Evolutionary conservation across 2,797 vertebrate genomes (phyloP), one percentile per base, ranked within the genome.

Genomic region (Linurgus olivaceus): DNA sequence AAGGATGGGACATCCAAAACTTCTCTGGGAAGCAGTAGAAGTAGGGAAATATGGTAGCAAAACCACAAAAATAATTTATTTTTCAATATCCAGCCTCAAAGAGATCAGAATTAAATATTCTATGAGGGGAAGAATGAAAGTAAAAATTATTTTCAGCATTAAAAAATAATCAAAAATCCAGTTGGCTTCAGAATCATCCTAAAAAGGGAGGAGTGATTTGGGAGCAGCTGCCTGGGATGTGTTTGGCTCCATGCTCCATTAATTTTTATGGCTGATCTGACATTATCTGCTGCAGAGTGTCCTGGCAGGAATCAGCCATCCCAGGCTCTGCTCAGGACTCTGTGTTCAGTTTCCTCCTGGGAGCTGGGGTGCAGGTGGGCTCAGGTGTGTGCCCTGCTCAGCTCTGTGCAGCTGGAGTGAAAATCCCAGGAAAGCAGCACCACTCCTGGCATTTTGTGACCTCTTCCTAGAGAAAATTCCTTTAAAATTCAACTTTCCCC

Each of bases 341-440:
- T 44, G 52, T 3, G 19, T 37, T 57, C 23, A 6, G 5, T 76
- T 63, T 75, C 35, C 67, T 13, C 0, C 7, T 5, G 29, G 6
- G 8, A 40, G 42, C 23, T 14, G 35, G 18, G 3, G 0, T 4
- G n/a, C 44, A 35, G 44, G 33, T 23, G 48, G 35, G n/a, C 66
- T 57, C 55, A 25, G 81, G 62, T 15, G 2, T 4, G 57, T 6
- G 6, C 19, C 38, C 33, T 9, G 0, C 2, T 1, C n/a, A 16
- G 37, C n/a, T 37, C 25, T 18, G 2, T 8, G 23, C 23, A 19
- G 29, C 3, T 11, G 20, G 25, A 19, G 42, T 52, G 42, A 1
- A 29, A 61, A 65, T 45, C 13, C 57, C 37, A 9, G 3, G 21
- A 11, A 40, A 26, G 3, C 1, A 17, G 24, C 65, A 17, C 4